Evolutionary conservation across 2,113 vertebrate species (phyloP).

Genomic region (Gorsachius goisagi): DNA sequence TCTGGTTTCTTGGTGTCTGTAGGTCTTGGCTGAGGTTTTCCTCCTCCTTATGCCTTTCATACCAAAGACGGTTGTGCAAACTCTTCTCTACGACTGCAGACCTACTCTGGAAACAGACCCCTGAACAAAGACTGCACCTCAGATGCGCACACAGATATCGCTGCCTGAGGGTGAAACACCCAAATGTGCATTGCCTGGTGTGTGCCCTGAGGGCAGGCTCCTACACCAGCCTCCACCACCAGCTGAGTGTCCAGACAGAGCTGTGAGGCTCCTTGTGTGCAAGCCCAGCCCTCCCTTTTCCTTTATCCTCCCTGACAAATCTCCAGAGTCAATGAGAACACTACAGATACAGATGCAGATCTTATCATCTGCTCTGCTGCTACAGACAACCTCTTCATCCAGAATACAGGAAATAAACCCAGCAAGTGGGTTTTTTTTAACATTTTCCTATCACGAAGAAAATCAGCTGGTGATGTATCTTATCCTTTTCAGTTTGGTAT

Average conservation of each 20-base stretch:
- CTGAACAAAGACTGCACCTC: neutral
- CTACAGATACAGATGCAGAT: neutral
- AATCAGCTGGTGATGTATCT: neutral
- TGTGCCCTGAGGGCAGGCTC: neutral
- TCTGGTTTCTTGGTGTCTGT: neutral
- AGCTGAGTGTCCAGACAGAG: neutral
- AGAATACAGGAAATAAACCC: neutral
- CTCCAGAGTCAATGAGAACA: neutral
- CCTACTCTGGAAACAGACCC: neutral
- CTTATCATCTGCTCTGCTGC: neutral
- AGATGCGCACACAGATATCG: neutral
- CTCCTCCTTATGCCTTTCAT: neutral
- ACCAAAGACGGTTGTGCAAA: neutral
- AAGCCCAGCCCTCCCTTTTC: neutral
- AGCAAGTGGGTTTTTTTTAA: rapidly evolving
- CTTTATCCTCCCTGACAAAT: neutral
- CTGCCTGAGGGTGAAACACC: neutral
- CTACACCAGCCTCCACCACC: neutral
- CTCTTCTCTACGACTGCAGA: neutral
- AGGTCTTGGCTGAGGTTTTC: neutral
- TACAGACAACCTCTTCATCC: neutral
- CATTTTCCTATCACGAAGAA: neutral
- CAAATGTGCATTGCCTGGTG: no score
- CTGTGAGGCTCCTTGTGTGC: neutral
- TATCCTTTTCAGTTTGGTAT: neutral